Percentiles rank a stretch among this genome's conserved stretches.
Evolutionary conservation across 2,113 vertebrate genomes (phyloP).

Genomic region (Ailurus styani): DNA sequence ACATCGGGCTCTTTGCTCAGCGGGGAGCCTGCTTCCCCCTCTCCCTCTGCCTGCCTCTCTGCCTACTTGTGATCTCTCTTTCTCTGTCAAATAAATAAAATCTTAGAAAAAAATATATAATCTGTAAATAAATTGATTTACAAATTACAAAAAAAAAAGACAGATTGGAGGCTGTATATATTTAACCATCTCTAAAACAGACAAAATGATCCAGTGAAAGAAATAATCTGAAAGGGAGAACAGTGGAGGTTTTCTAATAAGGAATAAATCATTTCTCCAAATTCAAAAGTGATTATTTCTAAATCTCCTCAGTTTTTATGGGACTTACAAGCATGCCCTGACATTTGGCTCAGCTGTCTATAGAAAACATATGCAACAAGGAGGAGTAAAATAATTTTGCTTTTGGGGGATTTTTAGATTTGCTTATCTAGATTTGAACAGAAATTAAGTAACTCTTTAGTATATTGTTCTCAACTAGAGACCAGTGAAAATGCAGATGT

Average conservation of each 20-base stretch:
- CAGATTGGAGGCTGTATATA: neutral
- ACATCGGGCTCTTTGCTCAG: too few species aligned
- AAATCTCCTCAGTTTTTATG: constrained; percentile 16
- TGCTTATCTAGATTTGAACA: neutral
- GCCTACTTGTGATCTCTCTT: too few species aligned
- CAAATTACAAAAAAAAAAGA: neutral
- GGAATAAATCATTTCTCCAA: neutral
- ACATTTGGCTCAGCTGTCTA: neutral
- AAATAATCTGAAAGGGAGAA: neutral
- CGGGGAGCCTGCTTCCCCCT: too few species aligned
- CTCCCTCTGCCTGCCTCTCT: too few species aligned
- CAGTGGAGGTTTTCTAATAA: neutral
- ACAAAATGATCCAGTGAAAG: neutral
- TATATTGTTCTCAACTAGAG: constrained; percentile 25
- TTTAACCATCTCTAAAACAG: neutral
- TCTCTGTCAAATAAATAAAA: too few species aligned
- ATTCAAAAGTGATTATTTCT: neutral
- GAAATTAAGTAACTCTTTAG: constrained; percentile 52
- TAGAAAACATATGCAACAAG: constrained; percentile 14
- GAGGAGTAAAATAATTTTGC: neutral
- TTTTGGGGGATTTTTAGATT: neutral
- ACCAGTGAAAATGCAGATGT: neutral
- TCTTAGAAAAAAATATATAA: neutral
- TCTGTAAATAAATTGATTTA: neutral
- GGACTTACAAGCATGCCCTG: neutral